Conservation (phyloP, 2,113 vertebrate genomes). For the Esox niger region DNA sequence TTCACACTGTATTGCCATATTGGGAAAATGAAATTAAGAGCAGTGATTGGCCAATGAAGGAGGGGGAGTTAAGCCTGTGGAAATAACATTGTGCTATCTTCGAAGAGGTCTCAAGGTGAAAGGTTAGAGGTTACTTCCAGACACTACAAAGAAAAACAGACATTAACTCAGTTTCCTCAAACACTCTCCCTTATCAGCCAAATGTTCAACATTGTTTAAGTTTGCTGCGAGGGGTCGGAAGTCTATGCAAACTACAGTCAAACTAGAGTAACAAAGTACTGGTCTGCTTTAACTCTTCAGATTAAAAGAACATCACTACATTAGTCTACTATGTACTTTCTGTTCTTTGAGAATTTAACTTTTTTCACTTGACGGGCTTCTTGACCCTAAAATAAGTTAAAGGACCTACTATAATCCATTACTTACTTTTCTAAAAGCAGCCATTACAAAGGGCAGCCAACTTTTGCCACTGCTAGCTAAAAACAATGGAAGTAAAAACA, state of each 20-base stretch:
- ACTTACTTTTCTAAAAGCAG: too few species aligned
- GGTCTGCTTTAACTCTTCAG: conserved; percentile 62
- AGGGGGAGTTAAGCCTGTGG: conserved; percentile 35
- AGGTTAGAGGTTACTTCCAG: conserved; percentile 34
- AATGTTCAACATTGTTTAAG: conserved; percentile 70
- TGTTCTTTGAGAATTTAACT: too few species aligned
- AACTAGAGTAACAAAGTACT: conserved; percentile 6
- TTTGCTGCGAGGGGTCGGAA: conserved; percentile 65
- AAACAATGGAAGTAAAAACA: too few species aligned
- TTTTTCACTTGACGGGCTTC: too few species aligned
- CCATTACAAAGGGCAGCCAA: too few species aligned
- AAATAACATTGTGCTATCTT: conserved; percentile 49
- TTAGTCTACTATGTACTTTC: conserved; percentile 1
- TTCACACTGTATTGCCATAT: too few species aligned
- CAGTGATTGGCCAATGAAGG: conserved; percentile 28
- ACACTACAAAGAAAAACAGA: conserved; percentile 54
- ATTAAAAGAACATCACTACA: too few species aligned
- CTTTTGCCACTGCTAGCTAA: too few species aligned
- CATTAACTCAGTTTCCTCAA: conserved; percentile 51
- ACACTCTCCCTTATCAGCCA: conserved; percentile 63
- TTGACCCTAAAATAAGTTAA: too few species aligned
- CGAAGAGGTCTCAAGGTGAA: conserved; percentile 36
- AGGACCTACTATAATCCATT: too few species aligned
- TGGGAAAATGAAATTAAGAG: neutral
- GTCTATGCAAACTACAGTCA: conserved; percentile 48